A percentile compares a stretch with the other conserved stretches of the same genome.
phyloP scores from a whole-genome alignment of 2,797 vertebrate species.

The Neosilurus mollespiculum region DNA sequence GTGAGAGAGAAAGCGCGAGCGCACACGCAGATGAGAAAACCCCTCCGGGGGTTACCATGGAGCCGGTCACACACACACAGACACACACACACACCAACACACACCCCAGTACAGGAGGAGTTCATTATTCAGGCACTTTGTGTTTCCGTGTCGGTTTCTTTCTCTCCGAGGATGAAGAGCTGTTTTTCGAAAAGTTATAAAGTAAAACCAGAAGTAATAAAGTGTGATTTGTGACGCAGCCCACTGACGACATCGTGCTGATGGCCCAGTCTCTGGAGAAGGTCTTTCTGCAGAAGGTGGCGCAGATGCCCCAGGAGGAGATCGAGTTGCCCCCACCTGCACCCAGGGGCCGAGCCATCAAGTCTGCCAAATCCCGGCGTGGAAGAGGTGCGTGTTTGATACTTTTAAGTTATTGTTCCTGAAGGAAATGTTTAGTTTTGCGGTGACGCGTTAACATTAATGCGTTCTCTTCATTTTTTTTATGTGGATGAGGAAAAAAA shows the following conservation, averaged over 20 bases:
- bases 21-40: neutral
- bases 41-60: slow-evolving; percentile 7
- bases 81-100: too few species aligned
- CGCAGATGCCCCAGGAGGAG: slow-evolving; percentile 90
- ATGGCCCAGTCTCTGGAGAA: slow-evolving; percentile 96
- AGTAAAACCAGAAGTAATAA: neutral
- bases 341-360: slow-evolving; percentile 80
- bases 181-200: neutral
- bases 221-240: slow-evolving; percentile 64
- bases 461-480: too few species aligned
- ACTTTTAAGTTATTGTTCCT: neutral
- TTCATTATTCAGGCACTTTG: slow-evolving; percentile 7
- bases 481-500: too few species aligned
- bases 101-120: neutral
- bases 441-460: too few species aligned
- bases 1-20: slow-evolving; percentile 58
- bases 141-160: neutral
- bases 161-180: neutral
- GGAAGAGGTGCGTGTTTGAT: slow-evolving; percentile 64
- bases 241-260: slow-evolving; percentile 90
- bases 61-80: neutral
- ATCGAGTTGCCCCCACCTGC: slow-evolving; percentile 82
- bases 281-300: slow-evolving; percentile 92
- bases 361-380: slow-evolving; percentile 76
- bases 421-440: neutral